Evolutionary conservation across 2,113 vertebrate species (phyloP).

Genomic region (Acinonyx jubatus): DNA sequence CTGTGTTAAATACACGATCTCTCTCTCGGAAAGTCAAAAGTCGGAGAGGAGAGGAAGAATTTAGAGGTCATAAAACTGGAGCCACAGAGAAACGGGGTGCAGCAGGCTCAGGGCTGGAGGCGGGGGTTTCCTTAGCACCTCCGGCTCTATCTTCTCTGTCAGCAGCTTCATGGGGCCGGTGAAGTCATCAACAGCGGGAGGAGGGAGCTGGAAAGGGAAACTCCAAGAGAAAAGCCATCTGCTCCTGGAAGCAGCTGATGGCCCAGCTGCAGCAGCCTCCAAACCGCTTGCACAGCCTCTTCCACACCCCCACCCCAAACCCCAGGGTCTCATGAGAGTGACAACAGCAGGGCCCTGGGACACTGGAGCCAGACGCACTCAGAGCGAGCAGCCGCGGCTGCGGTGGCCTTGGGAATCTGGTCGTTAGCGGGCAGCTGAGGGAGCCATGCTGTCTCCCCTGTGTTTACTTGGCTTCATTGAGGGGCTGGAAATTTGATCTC

Average conservation of each 20-base stretch:
- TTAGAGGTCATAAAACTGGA: neutral
- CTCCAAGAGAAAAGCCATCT: neutral
- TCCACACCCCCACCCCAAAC: neutral
- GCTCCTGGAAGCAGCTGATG: neutral
- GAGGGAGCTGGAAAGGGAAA: neutral
- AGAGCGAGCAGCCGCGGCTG: slow-evolving; percentile 57
- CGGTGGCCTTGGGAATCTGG: slow-evolving; percentile 66
- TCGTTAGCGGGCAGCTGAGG: slow-evolving; percentile 76
- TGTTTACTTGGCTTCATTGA: slow-evolving; percentile 77
- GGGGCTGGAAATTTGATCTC: slow-evolving; percentile 69
- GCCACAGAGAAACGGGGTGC: neutral
- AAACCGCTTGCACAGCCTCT: neutral
- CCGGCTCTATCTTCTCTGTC: neutral
- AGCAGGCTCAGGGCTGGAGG: fast-evolving
- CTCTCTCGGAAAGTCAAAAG: neutral
- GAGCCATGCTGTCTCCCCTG: slow-evolving; percentile 72
- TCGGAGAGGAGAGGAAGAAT: neutral
- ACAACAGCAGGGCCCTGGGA: slow-evolving; percentile 2
- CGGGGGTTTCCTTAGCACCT: neutral
- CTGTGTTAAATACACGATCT: neutral
- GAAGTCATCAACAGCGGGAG: neutral
- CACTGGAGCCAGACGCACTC: slow-evolving; percentile 74
- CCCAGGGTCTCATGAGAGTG: slow-evolving; percentile 55
- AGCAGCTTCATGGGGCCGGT: neutral
- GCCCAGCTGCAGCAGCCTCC: neutral